phyloP scores from a whole-genome alignment of 2,888 invertebrate genomes.

The Hyposoter didymator region DNA sequence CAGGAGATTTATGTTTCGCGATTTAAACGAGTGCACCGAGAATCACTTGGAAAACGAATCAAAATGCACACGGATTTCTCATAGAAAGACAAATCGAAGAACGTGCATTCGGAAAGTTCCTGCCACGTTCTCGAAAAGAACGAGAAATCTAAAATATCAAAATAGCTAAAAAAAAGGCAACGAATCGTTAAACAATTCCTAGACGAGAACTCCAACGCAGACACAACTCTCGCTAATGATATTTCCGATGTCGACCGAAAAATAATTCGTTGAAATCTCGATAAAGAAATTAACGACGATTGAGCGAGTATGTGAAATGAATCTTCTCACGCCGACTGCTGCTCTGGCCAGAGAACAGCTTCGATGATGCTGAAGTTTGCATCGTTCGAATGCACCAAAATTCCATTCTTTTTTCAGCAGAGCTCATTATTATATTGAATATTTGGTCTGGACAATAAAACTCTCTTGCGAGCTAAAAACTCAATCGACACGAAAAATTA shows the following conservation, averaged over 20 bases:
- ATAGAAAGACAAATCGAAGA: neutral
- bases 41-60: neutral
- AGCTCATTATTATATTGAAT: too few species aligned
- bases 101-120: neutral
- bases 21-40: conserved; percentile 71
- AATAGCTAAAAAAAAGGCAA: neutral
- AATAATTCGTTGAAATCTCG: neutral
- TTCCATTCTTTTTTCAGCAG: too few species aligned
- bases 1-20: conserved; percentile 63
- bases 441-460: too few species aligned
- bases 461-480: too few species aligned
- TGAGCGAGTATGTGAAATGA: neutral
- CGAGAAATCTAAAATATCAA: neutral
- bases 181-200: neutral
- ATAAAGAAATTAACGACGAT: neutral
- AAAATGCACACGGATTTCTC: neutral
- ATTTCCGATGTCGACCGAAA: neutral
- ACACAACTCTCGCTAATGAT: neutral
- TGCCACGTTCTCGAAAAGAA: neutral
- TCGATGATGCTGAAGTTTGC: too few species aligned
- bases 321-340: neutral
- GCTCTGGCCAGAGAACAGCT: neutral
- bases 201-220: neutral
- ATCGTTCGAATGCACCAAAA: too few species aligned
- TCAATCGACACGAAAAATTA: too few species aligned